A percentile compares a stretch with the other conserved stretches of the same genome.
Conservation (phyloP, 2,113 vertebrate genomes). For the Platysteira castanea region DNA sequence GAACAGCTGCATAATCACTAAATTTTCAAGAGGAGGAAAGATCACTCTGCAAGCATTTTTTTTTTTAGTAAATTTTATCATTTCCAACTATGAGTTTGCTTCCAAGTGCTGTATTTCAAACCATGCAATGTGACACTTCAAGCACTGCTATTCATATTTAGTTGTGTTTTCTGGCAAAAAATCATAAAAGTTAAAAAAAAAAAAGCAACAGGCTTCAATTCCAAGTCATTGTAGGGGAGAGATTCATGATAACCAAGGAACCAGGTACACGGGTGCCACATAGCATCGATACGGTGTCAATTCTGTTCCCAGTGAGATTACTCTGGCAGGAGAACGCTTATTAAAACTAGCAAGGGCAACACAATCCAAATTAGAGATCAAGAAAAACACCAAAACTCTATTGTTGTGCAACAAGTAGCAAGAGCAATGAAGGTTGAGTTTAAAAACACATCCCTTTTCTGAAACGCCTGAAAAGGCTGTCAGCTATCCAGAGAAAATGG, state of each 20-base stretch:
- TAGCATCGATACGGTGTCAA: background rate
- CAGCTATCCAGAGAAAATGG: background rate
- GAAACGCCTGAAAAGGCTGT: background rate
- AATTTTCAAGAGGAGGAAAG: conserved; percentile 1
- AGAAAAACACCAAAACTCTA: background rate
- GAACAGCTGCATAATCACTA: background rate
- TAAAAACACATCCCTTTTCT: background rate
- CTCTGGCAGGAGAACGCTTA: background rate
- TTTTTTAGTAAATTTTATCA: background rate
- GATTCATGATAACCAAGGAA: background rate
- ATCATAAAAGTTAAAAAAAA: background rate
- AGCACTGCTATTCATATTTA: background rate
- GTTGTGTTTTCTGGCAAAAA: background rate
- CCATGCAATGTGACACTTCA: background rate
- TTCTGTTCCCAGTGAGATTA: background rate
- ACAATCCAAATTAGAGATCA: background rate
- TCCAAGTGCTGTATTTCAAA: background rate
- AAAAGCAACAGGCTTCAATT: background rate
- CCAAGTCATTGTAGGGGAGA: background rate
- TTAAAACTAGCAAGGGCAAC: background rate
- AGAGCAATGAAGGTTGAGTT: background rate
- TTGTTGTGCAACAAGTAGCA: background rate
- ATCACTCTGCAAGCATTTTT: background rate
- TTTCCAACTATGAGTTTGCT: background rate
- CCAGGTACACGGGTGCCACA: background rate